Base-by-base conservation (phyloP, 2,797 vertebrate species). In the Euphonia xanthogaster region DNA sequence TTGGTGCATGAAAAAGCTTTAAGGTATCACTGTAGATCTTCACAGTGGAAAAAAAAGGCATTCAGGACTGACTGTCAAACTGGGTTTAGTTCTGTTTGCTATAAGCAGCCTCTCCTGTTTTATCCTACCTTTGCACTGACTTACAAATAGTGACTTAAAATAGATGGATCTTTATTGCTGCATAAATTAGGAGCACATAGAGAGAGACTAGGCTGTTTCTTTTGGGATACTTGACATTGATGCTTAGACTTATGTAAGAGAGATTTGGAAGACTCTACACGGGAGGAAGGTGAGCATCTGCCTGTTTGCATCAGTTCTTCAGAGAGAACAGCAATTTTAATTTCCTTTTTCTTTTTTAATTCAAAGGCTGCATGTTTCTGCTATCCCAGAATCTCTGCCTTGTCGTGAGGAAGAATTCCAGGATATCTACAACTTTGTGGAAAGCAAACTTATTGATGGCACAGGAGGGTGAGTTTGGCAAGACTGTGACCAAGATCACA, bases 351-450 rank as follows among this genome's bases (percentile, higher is more conserved):
- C 10, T 24, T 50, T 84, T 44, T 92, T 47, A 47, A 87, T 58
- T 67, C 33, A 37, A 83, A 99, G 99, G 96, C 95, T 99, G 25
- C 99, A 99, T 57, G 99, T 99, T 88, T 99, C 99, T 82, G 97
- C 99, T 7, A 92, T 99, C 78, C 99, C 99, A 1, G 98, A 99
- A 89, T 99, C 98, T 31, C 98, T 99, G 73, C 99, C 99, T 30
- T 99, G 99, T 96, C 98, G 99, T 81, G 99, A 99, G 96, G 98
- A 99, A 97, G 99, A 99, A 97, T 99, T 99, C 84, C 99, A 99
- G 91, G 98, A 99, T 97, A 98, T 99, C 87, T 99, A 99, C 97
- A 99, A 97, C 94, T 99, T 99, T 75, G 99, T 99, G 97, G 99
- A 99, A 97, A 99, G 99, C 96, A 99, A 99, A 96, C 98, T 99